Base-by-base conservation (phyloP, 2,888 invertebrate genomes). In the Fragum sueziense region DNA sequence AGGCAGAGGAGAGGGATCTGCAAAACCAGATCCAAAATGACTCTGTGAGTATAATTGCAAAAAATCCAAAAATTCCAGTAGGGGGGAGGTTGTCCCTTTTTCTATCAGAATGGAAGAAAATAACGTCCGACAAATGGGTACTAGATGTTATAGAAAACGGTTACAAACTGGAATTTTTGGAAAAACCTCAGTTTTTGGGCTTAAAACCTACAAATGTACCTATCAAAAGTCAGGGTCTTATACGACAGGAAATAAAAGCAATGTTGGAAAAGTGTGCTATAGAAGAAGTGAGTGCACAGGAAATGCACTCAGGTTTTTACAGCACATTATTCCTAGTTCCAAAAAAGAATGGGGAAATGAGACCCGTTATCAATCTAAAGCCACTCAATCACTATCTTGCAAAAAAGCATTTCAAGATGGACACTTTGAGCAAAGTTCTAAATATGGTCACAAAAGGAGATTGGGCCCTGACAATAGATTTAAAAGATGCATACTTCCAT, bases 241-340 rank as follows among this genome's bases (percentile, higher is more conserved):
- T 79, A 47, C 11, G 33, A 34, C 7, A 52, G 70, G 79, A 70
- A 74, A 74, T 70, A 65, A 41, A 71, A n/a, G 31, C 29, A 33
- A 54, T 74, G 52, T 74, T 80, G 52, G 17, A 57, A 62, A 74
- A 80, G 65, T 71, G 59, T 41, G 79, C 74, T 11, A 71, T 76
- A 79, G 76, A 82, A 69, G 34, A n/a, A 61, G 79, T 79, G 1
- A 34, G 59, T 27, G 22, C 14, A 59, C 20, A n/a, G 1, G 27
- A 75, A 25, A 54, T 47, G 7, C 62, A 75, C 67, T 59, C 47
- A 72, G 76, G 82, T 76, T 82, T 82, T 52, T 82, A 82, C 82
- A 79, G 79, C 47, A 73, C 82, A 27, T 57, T 76, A 22, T 74
- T 82, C 41, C 71, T 77, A 17, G 62, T 74, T 0, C 71, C 76